A percentile compares a stretch with the other conserved stretches of the same genome.
Conservation (phyloP, 2,113 vertebrate species). For the Mesembrinibis cayennensis region DNA sequence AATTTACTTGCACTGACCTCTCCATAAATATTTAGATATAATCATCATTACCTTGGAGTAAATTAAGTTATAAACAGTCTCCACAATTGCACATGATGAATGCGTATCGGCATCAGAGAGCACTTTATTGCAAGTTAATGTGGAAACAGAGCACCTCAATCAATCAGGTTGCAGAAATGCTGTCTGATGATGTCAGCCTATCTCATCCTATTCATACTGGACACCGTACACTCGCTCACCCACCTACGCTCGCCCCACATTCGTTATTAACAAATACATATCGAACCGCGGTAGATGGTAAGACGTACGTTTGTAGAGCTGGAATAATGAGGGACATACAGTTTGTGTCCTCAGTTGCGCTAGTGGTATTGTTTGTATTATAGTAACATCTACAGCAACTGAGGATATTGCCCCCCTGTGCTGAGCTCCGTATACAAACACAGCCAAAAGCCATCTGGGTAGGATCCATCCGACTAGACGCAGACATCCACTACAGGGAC, state of each 20-base stretch:
- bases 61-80: conserved; percentile 72
- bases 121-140: conserved; percentile 69
- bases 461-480: background rate
- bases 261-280: background rate
- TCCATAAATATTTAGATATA: conserved; percentile 74
- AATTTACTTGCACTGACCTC: conserved; percentile 68
- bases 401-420: background rate
- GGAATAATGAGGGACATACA: background rate
- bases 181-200: conserved; percentile 40
- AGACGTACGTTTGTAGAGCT: background rate
- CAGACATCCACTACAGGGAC: conserved; percentile 14
- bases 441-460: conserved; percentile 42
- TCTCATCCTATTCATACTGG: conserved; percentile 25
- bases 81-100: conserved; percentile 65
- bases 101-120: conserved; percentile 42
- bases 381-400: background rate
- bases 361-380: background rate
- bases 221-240: background rate
- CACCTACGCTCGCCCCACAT: accelerated
- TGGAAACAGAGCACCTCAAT: conserved; percentile 61
- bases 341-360: background rate
- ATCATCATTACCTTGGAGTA: conserved; percentile 69
- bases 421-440: conserved; percentile 30
- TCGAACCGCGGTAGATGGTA: background rate
- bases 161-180: conserved; percentile 56